Conservation (phyloP, 2,888 invertebrate species). For the Nipponacmea schrenckii region DNA sequence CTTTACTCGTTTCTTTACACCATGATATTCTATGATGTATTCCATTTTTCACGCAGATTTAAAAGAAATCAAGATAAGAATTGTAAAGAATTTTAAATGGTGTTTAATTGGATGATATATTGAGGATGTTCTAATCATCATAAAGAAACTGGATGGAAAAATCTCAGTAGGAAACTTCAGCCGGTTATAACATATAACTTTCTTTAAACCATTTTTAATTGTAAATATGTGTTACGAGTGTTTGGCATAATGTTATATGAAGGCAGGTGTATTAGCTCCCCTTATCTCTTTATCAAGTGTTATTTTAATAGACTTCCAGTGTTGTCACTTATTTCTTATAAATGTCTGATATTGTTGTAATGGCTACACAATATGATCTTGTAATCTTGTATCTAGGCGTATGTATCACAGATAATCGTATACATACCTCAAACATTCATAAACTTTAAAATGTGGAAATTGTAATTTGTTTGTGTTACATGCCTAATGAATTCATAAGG, state of each 20-base stretch:
- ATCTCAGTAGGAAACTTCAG: not conserved
- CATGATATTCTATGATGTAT: not conserved
- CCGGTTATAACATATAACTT: not conserved
- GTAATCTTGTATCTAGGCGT: too few species aligned
- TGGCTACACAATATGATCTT: too few species aligned
- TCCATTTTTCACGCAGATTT: conserved; percentile 2
- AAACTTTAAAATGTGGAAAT: too few species aligned
- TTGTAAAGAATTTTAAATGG: not conserved
- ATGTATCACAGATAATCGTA: too few species aligned
- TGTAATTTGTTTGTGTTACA: too few species aligned
- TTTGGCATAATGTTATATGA: conserved; percentile 6
- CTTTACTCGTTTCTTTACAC: not conserved
- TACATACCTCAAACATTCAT: too few species aligned
- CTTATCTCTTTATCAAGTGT: not conserved
- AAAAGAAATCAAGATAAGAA: not conserved
- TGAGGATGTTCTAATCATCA: not conserved
- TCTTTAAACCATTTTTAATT: not conserved
- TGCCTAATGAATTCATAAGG: too few species aligned
- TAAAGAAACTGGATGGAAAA: not conserved
- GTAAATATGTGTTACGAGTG: not conserved
- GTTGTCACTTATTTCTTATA: conserved; percentile 7
- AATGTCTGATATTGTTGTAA: not conserved
- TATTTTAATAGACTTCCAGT: not conserved
- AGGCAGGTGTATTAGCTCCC: not conserved
- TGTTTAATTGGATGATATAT: not conserved